These are phyloP conservation scores for Halichondria panicea DNA, from an alignment of 37 sponge, comb jelly and placozoan genomes.

Conservation along the genomic window DNA sequence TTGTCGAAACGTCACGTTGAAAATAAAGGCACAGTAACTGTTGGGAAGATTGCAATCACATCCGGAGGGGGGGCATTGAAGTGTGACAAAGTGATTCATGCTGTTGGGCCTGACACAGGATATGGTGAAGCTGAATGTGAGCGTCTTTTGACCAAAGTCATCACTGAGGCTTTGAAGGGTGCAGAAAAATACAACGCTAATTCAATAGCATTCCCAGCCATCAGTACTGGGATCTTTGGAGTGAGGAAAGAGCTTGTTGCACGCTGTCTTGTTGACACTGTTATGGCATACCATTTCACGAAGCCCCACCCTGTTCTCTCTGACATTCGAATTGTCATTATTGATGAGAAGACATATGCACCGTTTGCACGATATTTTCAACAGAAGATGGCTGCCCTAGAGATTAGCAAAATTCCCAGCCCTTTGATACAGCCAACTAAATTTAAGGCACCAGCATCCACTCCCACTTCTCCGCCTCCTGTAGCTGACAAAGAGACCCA, in stretches of 20 bases:
- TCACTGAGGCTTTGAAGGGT: conserved; percentile 11
- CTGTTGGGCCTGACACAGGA: conserved; percentile 55
- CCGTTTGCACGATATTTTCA: conserved; percentile 30
- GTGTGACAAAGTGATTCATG: conserved; percentile 67
- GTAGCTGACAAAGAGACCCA: too few species aligned
- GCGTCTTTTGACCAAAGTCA: conserved; percentile 19
- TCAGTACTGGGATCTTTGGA: conserved; percentile 76
- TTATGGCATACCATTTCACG: conserved; percentile 16
- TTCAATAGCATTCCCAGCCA: conserved; percentile 72
- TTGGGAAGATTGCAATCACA: conserved; percentile 52
- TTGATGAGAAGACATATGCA: conserved; percentile 48
- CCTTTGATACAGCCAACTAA: too few species aligned
- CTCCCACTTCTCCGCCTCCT: too few species aligned
- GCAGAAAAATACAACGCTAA: conserved; percentile 19
- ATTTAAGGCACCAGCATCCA: too few species aligned
- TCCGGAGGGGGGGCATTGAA: conserved; percentile 55
- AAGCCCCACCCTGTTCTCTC: conserved; percentile 17
- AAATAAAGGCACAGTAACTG: conserved; percentile 10
- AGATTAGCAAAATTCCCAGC: too few species aligned
- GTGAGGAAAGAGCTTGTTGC: conserved; percentile 42
- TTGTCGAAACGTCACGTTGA: conserved; percentile 9
- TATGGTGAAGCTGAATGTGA: conserved; percentile 7
- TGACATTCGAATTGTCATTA: conserved; percentile 76
- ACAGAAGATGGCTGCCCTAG: too few species aligned
- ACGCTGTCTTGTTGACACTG: conserved; percentile 25